Evolutionary conservation across 1,140 invertebrate species (phyloP), one percentile per base, ranked within the genome.

Genomic region (Diabrotica undecimpunctata): DNA sequence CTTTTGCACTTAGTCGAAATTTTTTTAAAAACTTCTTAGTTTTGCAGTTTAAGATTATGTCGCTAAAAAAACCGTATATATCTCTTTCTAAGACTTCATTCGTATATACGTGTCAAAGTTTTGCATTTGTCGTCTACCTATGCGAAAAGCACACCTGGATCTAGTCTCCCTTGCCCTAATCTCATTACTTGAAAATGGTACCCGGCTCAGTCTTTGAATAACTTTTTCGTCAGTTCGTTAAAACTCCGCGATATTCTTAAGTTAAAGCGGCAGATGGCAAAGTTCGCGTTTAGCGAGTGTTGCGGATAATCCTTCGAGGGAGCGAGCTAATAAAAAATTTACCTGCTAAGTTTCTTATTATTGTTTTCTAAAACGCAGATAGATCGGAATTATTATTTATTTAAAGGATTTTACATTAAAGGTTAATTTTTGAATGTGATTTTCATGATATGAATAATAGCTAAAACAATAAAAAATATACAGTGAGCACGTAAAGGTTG

Each of bases 161-260:
- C 61, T 52, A 36, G 62, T 62, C 38, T 38, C 52, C 39, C 53
- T n/a, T 37, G 25, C 54, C 58, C 12, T 63, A 37, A 66, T 64
- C 54, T 55, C 54, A 66, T 70, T 63, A 13, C 62, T 46, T 46
- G 60, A 39, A 62, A 67, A 67, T 65, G 66, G 66, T 46, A 63
- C 66, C 65, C 66, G 55, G 39, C 58, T 61, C 65, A 66, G 37
- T 38, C 65, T 67, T 72, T 52, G 14, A 60, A 72, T 68, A 69
- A 72, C 64, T 72, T 68, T 70, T 72, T 66, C 66, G 66, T 50
- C 37, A 70, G 64, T 73, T 73, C 65, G 70, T 73, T 71, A 71
- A 71, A 71, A 72, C 66, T 55, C 57, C 59, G 12, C 8, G 12
- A 53, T 58, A 67, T 63, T 61, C 59, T 38, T 53, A 55, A 46